Evolutionary conservation across 2,113 vertebrate genomes (phyloP), one percentile per base, ranked within the genome.

Genomic region (Amphilophus citrinellus): DNA sequence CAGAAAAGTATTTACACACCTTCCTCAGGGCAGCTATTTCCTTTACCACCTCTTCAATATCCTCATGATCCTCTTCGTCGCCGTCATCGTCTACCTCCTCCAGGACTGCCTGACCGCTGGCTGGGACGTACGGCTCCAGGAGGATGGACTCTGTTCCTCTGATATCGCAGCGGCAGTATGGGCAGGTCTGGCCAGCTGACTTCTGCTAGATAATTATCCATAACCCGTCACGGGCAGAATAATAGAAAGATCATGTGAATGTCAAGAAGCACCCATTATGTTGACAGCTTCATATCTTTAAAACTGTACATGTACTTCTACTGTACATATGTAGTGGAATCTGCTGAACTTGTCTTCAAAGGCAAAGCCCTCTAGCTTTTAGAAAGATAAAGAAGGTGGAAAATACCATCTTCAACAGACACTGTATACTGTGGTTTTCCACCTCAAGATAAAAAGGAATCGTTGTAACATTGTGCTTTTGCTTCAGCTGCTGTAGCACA

Each of bases 121-220:
- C 39, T 5, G 86, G 76, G 6, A 59, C 8, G 85, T 92, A 93
- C 0, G 93, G 94, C 56, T 94, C 94, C 5, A 97, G 80, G 2
- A 92, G 65, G 66, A 97, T 83, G 0, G 94, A 81, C 78, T 97
- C 95, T 0, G 88, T 96, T 42, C 96, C 97, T 90, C 90, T 91
- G 93, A 98, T 98, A 87, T 96, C 80, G 11, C 95, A 91, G 84
- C 97, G 97, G 81, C 97, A 98, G 92, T 97, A 98, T 5, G 97
- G 97, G 79, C 97, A 98, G 7, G 96, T 96, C 81, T 94, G 94
- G 60, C 95, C 95, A 2, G 96, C 94, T 0, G 96, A 96, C 50
- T 94, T 95, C 97, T 97, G 93, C 77, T 91, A 20, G 77, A 89
- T 62, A 35, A 47, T 65, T 13, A 65, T 57, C 1, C 53, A 42